Evolutionary conservation across 2,797 vertebrate species (phyloP).

Genomic region (Coccyzus lansbergi): DNA sequence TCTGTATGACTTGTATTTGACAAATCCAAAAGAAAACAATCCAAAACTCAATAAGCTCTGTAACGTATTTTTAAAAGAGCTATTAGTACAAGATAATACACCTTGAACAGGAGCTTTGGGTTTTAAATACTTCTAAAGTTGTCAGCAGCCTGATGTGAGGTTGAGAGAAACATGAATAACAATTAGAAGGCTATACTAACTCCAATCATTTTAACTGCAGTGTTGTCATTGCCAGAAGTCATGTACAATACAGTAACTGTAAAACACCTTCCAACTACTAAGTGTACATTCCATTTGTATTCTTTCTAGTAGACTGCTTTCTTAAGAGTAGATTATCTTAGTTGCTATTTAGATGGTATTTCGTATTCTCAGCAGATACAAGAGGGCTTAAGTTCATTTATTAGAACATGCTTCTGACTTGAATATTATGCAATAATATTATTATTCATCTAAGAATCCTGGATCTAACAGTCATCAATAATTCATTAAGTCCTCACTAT

Average conservation of each 20-base stretch:
- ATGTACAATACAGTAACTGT: not conserved
- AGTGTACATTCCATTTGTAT: not conserved
- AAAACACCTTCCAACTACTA: not conserved
- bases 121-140: not conserved
- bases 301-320: not conserved
- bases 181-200: not conserved
- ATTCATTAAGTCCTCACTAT: not conserved
- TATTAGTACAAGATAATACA: not conserved
- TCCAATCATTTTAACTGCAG: not conserved
- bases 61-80: not conserved
- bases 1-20: not conserved
- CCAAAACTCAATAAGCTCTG: not conserved
- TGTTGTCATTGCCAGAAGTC: not conserved
- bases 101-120: accelerated
- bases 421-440: conserved; percentile 7
- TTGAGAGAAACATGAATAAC: not conserved
- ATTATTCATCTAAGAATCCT: not conserved
- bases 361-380: not conserved
- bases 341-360: not conserved
- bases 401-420: not conserved
- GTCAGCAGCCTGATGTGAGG: not conserved
- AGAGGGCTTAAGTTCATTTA: not conserved
- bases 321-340: not conserved
- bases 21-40: not conserved
- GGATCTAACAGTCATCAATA: not conserved